phyloP scores from a whole-genome alignment of 1,140 invertebrate species.

The Cheumatopsyche charites region DNA sequence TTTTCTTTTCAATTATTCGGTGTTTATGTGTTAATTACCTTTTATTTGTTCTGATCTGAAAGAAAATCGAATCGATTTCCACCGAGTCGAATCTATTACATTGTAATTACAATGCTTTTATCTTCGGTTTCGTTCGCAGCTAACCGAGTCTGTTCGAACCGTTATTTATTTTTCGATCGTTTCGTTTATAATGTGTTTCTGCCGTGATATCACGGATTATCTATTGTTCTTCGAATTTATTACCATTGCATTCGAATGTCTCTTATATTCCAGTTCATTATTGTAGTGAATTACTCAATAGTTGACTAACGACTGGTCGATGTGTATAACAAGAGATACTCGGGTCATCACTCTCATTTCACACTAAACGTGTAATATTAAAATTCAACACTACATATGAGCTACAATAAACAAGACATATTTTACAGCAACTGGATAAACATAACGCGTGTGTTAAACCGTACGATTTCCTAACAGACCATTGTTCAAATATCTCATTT shows the following conservation, averaged over 20 bases:
- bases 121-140: conserved; percentile 1
- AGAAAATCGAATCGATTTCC: not conserved
- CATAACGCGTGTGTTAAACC: not conserved
- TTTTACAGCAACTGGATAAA: conserved; percentile 14
- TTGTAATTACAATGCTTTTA: conserved; percentile 7
- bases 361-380: too few relatives aligned
- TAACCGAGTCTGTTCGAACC: conserved; percentile 1
- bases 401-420: not conserved
- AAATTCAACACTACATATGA: too few relatives aligned
- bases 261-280: too few relatives aligned
- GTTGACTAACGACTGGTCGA: too few relatives aligned
- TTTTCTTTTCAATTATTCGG: too few relatives aligned
- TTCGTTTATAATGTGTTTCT: not conserved
- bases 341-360: too few relatives aligned
- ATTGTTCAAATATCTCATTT: conserved; percentile 6
- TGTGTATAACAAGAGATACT: too few relatives aligned
- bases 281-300: too few relatives aligned
- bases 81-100: not conserved
- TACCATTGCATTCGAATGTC: not conserved
- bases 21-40: not conserved
- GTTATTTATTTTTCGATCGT: conserved; percentile 3
- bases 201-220: not conserved
- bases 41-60: not conserved
- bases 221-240: not conserved
- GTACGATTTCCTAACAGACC: not conserved